Conservation (phyloP, 2,797 vertebrate species). For the Cercopithecus neglectus region DNA sequence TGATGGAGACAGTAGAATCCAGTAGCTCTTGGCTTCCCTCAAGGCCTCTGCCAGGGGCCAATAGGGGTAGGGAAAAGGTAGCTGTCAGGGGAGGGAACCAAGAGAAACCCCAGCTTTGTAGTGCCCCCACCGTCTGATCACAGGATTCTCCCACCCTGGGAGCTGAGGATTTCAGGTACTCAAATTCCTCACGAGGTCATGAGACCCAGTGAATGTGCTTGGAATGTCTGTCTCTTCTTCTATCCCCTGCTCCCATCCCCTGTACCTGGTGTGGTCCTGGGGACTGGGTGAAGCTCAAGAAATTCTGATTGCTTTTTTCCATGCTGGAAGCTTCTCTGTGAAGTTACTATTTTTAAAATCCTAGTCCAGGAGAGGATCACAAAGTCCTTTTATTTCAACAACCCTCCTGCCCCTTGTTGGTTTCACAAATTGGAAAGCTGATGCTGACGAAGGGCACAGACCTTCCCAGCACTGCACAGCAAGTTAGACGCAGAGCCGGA, state of each 20-base stretch:
- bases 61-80: no score
- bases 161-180: not conserved
- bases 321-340: not conserved
- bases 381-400: not conserved
- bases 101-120: not conserved
- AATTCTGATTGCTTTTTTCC: not conserved
- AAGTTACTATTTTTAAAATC: not conserved
- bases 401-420: not conserved
- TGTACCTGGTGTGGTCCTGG: not conserved
- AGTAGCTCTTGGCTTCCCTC: not conserved
- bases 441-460: not conserved
- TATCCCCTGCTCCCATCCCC: no score
- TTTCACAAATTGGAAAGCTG: not conserved
- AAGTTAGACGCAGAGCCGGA: not conserved
- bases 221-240: not conserved
- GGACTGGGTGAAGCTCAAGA: not conserved
- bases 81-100: not conserved
- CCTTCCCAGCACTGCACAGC: not conserved
- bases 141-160: not conserved
- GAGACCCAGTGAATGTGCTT: not conserved
- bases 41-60: not conserved
- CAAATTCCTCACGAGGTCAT: fast-evolving
- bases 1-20: not conserved
- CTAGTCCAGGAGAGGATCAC: not conserved
- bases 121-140: fast-evolving